Evolutionary conservation across 2,797 vertebrate genomes (phyloP).

Genomic region (Emys orbicularis): DNA sequence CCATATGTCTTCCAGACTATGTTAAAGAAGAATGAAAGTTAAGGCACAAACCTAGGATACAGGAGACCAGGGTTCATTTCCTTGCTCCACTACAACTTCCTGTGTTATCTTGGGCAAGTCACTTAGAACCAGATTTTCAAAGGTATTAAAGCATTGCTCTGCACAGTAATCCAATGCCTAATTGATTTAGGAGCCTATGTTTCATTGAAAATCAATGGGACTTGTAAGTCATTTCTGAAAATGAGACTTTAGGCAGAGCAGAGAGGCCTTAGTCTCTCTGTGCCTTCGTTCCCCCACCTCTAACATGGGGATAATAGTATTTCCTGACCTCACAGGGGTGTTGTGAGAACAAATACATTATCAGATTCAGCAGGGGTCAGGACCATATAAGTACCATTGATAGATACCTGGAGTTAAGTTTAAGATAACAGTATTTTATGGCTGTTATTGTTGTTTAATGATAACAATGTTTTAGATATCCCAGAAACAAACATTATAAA

Average conservation of each 20-base stretch:
- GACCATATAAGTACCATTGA: no score
- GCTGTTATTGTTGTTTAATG: no score
- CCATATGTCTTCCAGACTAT: neutral
- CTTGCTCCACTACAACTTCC: neutral
- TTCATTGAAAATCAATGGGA: neutral
- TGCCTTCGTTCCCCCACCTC: neutral
- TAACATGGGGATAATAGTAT: neutral
- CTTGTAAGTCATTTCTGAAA: neutral
- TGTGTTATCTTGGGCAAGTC: neutral
- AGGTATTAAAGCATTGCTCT: neutral
- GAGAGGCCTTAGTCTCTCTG: no score
- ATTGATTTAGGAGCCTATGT: neutral
- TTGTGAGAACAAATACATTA: no score
- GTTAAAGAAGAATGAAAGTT: neutral
- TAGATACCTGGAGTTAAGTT: no score
- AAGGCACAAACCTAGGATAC: neutral
- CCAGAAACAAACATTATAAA: no score
- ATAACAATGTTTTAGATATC: no score
- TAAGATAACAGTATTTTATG: no score
- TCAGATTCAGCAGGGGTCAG: no score
- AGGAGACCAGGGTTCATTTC: neutral
- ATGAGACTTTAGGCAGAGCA: neutral
- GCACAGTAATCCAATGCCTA: neutral
- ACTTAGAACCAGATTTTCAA: neutral
- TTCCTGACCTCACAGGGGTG: neutral